These are phyloP conservation scores for Enteromius thamalakanensis DNA, from an alignment of 2,797 vertebrate genomes.

Conservation along the genomic window DNA sequence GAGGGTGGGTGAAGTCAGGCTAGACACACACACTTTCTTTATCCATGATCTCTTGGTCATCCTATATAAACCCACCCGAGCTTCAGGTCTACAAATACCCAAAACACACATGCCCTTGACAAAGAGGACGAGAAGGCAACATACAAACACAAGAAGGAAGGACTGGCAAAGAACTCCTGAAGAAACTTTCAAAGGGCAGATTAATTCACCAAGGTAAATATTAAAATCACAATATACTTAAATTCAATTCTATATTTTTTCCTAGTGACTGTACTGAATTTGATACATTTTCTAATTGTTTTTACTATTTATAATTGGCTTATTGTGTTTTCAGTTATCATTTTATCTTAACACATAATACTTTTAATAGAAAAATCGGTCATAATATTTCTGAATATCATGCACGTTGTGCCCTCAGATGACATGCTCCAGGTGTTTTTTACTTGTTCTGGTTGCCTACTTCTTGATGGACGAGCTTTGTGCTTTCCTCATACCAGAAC, in stretches of 20 bases:
- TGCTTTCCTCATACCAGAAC: constrained; percentile 66
- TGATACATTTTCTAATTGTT: not conserved
- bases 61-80: constrained; percentile 80
- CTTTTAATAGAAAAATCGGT: not conserved
- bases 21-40: constrained; percentile 64
- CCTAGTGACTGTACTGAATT: not conserved
- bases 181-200: constrained; percentile 4
- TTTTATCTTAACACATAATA: not conserved
- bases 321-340: not conserved
- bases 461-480: constrained; percentile 70
- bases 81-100: constrained; percentile 75
- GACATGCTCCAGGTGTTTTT: constrained; percentile 68
- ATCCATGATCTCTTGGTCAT: constrained; percentile 68
- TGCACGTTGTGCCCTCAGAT: constrained; percentile 66
- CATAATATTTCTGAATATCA: not conserved
- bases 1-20: constrained; percentile 50
- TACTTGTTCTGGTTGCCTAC: constrained; percentile 69
- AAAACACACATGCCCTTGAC: constrained; percentile 34
- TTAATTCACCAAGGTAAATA: constrained; percentile 45
- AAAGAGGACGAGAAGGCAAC: constrained; percentile 56
- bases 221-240: not conserved
- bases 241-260: not conserved
- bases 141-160: constrained; percentile 6
- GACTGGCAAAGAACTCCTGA: not conserved
- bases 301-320: not conserved